Evolutionary conservation across 2,797 vertebrate genomes (phyloP).

Genomic region (Rhinoraja longicauda): DNA sequence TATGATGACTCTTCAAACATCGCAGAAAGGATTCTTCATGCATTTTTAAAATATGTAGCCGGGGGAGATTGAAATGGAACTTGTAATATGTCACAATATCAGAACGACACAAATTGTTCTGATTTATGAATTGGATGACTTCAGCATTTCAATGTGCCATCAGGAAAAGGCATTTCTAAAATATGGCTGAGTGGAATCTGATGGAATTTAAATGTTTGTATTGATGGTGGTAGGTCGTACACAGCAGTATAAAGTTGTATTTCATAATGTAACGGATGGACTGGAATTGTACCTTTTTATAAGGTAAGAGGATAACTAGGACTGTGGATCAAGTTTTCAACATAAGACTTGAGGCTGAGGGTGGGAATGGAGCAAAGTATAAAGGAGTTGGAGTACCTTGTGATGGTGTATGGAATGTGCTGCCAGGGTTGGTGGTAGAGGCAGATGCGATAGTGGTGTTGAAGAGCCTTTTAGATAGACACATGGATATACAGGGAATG

Average conservation of each 20-base stretch:
- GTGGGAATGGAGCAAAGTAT: not conserved
- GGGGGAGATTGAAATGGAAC: not conserved
- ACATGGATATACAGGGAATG: too few species aligned
- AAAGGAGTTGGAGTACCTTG: too few species aligned
- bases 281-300: not conserved
- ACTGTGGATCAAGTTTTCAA: not conserved
- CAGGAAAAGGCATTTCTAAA: not conserved
- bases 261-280: not conserved
- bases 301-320: not conserved
- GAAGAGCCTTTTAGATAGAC: too few species aligned
- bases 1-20: conserved; percentile 15
- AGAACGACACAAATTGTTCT: conserved; percentile 9
- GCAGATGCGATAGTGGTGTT: too few species aligned
- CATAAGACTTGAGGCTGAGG: not conserved
- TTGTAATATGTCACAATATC: not conserved
- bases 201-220: not conserved
- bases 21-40: not conserved
- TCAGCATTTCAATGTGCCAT: not conserved
- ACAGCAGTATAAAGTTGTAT: not conserved
- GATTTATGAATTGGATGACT: not conserved
- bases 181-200: not conserved
- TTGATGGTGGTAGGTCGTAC: not conserved
- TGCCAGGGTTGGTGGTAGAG: too few species aligned
- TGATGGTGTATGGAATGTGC: too few species aligned
- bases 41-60: not conserved